Percentiles rank a stretch among this genome's conserved stretches.
Conservation (phyloP, 2,797 vertebrate genomes). For the Acridotheres tristis region DNA sequence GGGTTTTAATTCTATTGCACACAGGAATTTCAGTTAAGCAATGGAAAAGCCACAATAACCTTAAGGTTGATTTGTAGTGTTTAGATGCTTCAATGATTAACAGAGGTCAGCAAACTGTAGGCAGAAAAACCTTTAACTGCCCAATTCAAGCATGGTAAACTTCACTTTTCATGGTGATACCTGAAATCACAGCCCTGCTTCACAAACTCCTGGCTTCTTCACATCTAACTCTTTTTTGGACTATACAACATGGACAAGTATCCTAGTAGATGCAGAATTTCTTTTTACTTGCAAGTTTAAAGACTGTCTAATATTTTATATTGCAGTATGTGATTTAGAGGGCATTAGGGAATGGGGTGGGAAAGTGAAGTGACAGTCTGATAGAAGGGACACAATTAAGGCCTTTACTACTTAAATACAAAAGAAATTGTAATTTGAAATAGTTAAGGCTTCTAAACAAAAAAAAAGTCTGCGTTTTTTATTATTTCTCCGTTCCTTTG, state of each 20-base stretch:
- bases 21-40: not conserved
- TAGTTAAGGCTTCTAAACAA: not conserved
- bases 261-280: not conserved
- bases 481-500: not conserved
- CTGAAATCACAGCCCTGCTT: not conserved
- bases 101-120: not conserved
- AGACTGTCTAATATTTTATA: not conserved
- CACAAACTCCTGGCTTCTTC: not conserved
- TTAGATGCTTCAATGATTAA: not conserved
- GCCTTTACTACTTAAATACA: not conserved
- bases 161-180: not conserved
- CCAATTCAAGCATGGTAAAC: not conserved
- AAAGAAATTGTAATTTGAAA: not conserved
- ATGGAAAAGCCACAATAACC: not conserved
- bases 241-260: not conserved
- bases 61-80: not conserved
- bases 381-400: not conserved
- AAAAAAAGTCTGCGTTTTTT: not conserved
- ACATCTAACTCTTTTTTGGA: not conserved
- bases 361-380: not conserved
- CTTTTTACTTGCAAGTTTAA: not conserved
- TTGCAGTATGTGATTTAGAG: not conserved
- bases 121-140: not conserved
- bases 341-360: not conserved
- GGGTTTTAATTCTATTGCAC: not conserved